Evolutionary conservation across 2,888 invertebrate genomes (phyloP), one percentile per base, ranked within the genome.

Genomic region (Ichneumon xanthorius): DNA sequence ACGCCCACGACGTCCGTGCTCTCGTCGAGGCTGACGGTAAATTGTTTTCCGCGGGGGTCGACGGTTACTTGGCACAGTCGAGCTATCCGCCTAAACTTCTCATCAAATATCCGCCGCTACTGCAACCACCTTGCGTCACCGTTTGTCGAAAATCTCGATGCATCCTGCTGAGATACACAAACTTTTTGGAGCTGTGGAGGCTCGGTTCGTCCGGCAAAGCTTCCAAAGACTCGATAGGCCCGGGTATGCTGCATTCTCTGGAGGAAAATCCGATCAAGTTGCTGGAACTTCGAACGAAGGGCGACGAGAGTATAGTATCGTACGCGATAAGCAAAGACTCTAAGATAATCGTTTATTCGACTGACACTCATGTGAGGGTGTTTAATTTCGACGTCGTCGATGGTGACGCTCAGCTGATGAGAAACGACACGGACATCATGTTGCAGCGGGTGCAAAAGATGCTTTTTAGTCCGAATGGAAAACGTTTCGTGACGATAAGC

Each of bases 1-100:
- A 99, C 93, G 96, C 96, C 70, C 98, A 99, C 93, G 98, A 98
- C 94, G 98, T 99, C 0, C 96, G 97, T 89, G 96, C 96, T 0
- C 93, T 99, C 73, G 95, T 96, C 2, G 94, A 96, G 55, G 95
- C 95, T 72, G 95, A 95, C 11, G 95, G 96, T 5, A 96, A 95
- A 90, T 94, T 98, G 22, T 96, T 97, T 89, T 98, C 98, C 0
- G 97, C 96, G 83, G 98, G 98, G 22, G 95, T 96, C 53, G 98
- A 98, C 93, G 97, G 97, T 0, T 97, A 97, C 90, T 94, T 98
- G 26, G 96, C 96, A 1, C 94, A 97, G 83, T 97, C 97, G 11
- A 96, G 96, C 90, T 96, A 95, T 90, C 96, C 96, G 6, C 97
- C 96, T 0, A 96, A 96, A 92, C 95, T 95, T 87, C 94, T 97